Conservation (phyloP, 2,113 vertebrate genomes). For the Pterocles gutturalis region DNA sequence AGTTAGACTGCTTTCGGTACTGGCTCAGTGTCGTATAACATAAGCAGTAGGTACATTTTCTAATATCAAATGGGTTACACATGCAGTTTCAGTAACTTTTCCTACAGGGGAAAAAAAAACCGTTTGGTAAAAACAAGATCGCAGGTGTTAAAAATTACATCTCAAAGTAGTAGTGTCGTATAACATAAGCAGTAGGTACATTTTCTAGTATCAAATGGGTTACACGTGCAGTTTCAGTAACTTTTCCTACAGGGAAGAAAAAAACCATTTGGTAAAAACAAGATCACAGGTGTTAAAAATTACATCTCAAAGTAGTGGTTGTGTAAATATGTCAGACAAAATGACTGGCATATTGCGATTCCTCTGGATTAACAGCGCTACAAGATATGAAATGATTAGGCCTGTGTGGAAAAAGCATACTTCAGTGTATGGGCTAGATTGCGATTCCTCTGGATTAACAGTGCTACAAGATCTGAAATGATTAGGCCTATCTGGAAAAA, state of each 20-base stretch:
- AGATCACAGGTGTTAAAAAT: background rate
- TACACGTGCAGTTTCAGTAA: background rate
- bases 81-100: background rate
- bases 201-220: background rate
- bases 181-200: background rate
- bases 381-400: background rate
- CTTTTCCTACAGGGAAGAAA: background rate
- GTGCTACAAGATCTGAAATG: background rate
- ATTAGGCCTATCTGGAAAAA: background rate
- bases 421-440: accelerated
- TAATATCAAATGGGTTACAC: background rate
- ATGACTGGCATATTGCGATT: background rate
- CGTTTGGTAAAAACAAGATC: background rate
- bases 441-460: background rate
- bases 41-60: background rate
- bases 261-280: background rate
- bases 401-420: background rate
- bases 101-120: background rate
- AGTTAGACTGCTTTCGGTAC: background rate
- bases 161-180: background rate
- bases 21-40: background rate
- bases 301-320: background rate
- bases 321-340: background rate
- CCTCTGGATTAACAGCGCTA: background rate
- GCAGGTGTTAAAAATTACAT: background rate